Conservation (phyloP, 2,888 invertebrate species). For the Xylota sylvarum region DNA sequence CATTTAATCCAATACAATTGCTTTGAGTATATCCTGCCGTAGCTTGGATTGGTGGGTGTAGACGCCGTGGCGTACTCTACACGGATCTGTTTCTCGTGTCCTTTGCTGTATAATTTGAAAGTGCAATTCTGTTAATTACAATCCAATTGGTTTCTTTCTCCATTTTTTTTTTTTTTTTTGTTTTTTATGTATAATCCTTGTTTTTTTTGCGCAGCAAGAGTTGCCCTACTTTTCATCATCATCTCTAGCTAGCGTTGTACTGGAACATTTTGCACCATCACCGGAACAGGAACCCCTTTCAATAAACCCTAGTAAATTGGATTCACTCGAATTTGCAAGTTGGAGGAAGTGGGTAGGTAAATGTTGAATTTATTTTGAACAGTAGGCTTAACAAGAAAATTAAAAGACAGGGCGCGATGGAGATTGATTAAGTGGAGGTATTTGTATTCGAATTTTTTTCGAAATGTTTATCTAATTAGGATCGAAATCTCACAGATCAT, state of each 20-base stretch:
- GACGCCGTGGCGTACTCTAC: background rate
- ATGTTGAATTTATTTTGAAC: slow-evolving; percentile 1
- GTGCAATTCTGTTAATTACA: slow-evolving; percentile 74
- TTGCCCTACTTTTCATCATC: slow-evolving; percentile 42
- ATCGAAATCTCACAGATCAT: too few relatives aligned
- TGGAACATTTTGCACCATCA: slow-evolving; percentile 20
- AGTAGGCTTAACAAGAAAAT: slow-evolving; percentile 24
- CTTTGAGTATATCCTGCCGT: slow-evolving; percentile 28
- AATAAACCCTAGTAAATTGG: slow-evolving; percentile 59
- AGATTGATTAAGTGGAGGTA: background rate
- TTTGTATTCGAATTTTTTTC: too few relatives aligned
- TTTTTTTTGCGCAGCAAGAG: background rate
- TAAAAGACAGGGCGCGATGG: background rate
- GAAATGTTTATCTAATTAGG: too few relatives aligned
- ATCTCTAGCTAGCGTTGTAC: background rate
- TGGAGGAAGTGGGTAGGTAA: slow-evolving; percentile 4
- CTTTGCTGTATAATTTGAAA: slow-evolving; percentile 59
- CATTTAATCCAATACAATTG: slow-evolving; percentile 53
- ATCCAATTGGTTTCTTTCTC: slow-evolving; percentile 63
- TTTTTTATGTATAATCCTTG: too few relatives aligned
- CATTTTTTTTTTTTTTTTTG: slow-evolving; percentile 4
- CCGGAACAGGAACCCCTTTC: slow-evolving; percentile 33
- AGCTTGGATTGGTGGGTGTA: slow-evolving; percentile 4
- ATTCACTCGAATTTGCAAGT: slow-evolving; percentile 34
- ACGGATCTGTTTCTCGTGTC: slow-evolving; percentile 60